These are phyloP conservation scores for Eulithis testata DNA, from an alignment of 2,888 invertebrate genomes.

Conservation along the genomic window DNA sequence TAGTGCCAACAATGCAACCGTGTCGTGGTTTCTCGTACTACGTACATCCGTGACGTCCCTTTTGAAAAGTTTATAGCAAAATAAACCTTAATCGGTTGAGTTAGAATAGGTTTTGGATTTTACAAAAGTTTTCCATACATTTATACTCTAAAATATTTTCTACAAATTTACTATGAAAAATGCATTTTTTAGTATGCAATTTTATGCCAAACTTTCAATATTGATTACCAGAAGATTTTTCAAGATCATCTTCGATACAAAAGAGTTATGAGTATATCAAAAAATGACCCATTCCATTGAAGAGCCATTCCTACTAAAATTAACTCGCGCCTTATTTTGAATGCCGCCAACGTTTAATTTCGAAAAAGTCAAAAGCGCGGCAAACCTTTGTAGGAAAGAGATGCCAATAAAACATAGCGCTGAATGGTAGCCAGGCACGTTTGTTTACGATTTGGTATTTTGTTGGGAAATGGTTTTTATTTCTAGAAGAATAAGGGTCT, in stretches of 20 bases:
- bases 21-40: slow-evolving; percentile 70
- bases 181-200: slow-evolving; percentile 38
- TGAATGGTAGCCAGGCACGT: slow-evolving; percentile 69
- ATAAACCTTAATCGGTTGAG: slow-evolving; percentile 31
- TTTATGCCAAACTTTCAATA: slow-evolving; percentile 35
- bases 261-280: slow-evolving; percentile 80
- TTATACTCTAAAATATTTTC: slow-evolving; percentile 71
- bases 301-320: slow-evolving; percentile 76
- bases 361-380: slow-evolving; percentile 80
- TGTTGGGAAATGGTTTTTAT: slow-evolving; percentile 79
- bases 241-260: slow-evolving; percentile 52
- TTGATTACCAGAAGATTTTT: slow-evolving; percentile 55
- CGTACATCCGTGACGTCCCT: slow-evolving; percentile 79
- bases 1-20: slow-evolving; percentile 65
- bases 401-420: slow-evolving; percentile 81
- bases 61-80: slow-evolving; percentile 42
- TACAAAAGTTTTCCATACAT: slow-evolving; percentile 62
- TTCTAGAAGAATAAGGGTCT: slow-evolving; percentile 71
- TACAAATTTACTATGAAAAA: slow-evolving; percentile 58
- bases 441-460: slow-evolving; percentile 82
- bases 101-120: slow-evolving; percentile 47
- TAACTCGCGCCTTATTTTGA: slow-evolving; percentile 80
- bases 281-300: slow-evolving; percentile 74
- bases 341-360: slow-evolving; percentile 81
- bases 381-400: slow-evolving; percentile 79